phyloP scores from a whole-genome alignment of 2,797 vertebrate species.

The Hozukius guyotensis region DNA sequence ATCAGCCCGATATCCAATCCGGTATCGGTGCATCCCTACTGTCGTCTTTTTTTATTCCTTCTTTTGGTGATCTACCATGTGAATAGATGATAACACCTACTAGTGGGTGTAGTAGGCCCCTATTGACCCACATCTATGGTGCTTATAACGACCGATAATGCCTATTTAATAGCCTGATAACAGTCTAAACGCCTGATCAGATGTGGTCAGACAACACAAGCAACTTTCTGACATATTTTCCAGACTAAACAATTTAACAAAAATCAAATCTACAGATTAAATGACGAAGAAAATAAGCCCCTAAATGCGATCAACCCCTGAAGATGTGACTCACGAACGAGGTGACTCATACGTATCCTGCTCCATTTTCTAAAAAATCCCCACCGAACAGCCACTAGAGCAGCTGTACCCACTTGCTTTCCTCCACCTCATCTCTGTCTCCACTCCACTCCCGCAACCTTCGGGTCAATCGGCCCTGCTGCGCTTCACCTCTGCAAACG shows the following conservation, averaged over 20 bases:
- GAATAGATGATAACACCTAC: too few relatives aligned
- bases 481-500: conserved; percentile 45
- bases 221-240: background rate
- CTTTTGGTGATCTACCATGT: too few relatives aligned
- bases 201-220: background rate
- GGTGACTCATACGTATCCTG: background rate
- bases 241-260: background rate
- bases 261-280: background rate
- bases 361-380: background rate
- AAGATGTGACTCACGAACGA: background rate
- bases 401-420: background rate
- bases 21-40: too few relatives aligned
- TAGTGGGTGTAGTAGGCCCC: too few relatives aligned
- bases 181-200: accelerated
- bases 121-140: too few relatives aligned
- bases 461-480: conserved; percentile 33
- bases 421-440: conserved; percentile 26
- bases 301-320: background rate
- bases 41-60: too few relatives aligned
- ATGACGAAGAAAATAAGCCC: background rate
- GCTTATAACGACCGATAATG: too few relatives aligned
- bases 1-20: too few relatives aligned
- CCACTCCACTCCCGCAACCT: conserved; percentile 29
- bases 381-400: background rate
- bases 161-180: too few relatives aligned